Base-by-base conservation (phyloP, 2,888 invertebrate genomes). In the Octonoba sinensis region DNA sequence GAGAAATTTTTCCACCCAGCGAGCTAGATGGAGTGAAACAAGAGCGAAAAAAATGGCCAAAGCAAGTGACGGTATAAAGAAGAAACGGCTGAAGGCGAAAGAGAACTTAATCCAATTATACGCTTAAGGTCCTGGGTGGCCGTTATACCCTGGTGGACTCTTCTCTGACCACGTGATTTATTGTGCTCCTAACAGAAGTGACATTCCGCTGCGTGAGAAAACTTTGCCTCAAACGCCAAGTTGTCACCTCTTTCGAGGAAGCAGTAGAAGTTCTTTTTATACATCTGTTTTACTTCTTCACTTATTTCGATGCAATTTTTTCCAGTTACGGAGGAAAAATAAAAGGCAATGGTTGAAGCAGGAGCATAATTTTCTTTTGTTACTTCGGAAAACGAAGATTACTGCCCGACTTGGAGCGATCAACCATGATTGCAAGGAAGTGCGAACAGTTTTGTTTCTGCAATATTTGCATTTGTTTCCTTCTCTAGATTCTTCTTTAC, bases 21-120 rank as follows among this genome's bases (percentile, higher is more conserved):
- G 47, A 72, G 65, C 73, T 65, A 57, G 73, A 67, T 67, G 69
- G 74, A 75, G 66, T 67, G 67, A 36, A 74, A 59, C 44, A 66
- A 56, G 69, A 69, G 51, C 20, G 51, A 64, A 65, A 60, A 73
- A 75, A 69, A 67, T 67, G 75, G 75, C 67, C 67, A 49, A 59
- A 44, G 64, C 66, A 75, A 75, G 75, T 59, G 67, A 67, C 60
- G 67, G 75, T 67, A 75, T 75, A 75, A 67, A 75, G 75, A 67
- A 67, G 44, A 36, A 60, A 60, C 60, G 67, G 69, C 59, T 75
- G 67, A 57, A 49, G 66, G 60, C 24, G 62, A 56, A 56, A 62
- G 76, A 78, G 65, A 66, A 66, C 78, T 78, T 78, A 72, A 78
- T 78, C 78, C 78, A 78, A 78, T 78, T 78, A 78, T 78, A 72